phyloP scores from a whole-genome alignment of 2,797 vertebrate species.

The Petrocephalus sullivani region DNA sequence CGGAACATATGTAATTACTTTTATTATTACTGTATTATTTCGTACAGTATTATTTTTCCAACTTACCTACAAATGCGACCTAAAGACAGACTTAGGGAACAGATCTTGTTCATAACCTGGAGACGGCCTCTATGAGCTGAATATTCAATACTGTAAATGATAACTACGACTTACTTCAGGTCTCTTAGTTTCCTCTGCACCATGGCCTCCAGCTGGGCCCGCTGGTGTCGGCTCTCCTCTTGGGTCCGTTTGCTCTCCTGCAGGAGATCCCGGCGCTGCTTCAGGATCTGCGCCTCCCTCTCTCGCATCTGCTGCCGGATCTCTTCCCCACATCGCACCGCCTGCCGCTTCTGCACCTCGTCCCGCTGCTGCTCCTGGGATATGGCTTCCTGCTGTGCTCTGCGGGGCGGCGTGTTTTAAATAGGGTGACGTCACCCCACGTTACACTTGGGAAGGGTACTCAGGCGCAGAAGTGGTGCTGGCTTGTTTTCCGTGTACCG shows the following conservation, averaged over 20 bases:
- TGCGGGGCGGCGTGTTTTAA: slow-evolving; percentile 35
- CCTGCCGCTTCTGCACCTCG: slow-evolving; percentile 36
- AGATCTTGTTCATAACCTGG: not conserved
- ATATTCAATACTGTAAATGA: not conserved
- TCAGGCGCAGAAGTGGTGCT: not conserved
- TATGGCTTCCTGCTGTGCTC: slow-evolving; percentile 65
- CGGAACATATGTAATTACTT: not conserved
- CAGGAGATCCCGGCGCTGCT: slow-evolving; percentile 53
- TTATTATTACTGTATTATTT: not conserved
- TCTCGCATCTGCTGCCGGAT: slow-evolving; percentile 74
- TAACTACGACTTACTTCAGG: slow-evolving; percentile 64
- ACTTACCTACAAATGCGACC: not conserved
- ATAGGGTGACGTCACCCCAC: not conserved
- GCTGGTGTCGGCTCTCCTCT: slow-evolving; percentile 62
- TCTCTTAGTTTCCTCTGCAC: slow-evolving; percentile 76
- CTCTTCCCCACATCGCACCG: slow-evolving; percentile 48
- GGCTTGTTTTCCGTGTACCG: not conserved
- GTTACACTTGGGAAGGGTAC: not conserved
- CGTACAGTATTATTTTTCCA: not conserved
- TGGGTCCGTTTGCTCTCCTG: slow-evolving; percentile 61
- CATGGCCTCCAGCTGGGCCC: slow-evolving; percentile 59
- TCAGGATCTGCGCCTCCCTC: slow-evolving; percentile 52
- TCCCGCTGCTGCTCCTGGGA: slow-evolving; percentile 61
- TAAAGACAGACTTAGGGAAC: not conserved
- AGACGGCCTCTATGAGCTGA: not conserved